Evolutionary conservation across 2,888 invertebrate genomes (phyloP).

Genomic region (Himalopsyche anomala): DNA sequence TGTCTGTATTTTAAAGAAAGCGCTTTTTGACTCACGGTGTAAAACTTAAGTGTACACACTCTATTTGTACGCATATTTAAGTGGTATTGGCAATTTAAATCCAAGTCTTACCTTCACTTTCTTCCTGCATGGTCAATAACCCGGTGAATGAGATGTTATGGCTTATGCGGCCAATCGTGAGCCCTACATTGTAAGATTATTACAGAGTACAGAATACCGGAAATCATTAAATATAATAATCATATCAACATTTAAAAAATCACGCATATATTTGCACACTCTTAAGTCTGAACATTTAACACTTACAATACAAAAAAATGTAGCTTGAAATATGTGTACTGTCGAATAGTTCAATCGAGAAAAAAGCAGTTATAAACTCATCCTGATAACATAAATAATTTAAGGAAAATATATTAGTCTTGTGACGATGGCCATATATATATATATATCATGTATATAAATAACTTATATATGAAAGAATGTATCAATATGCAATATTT

Average conservation of each 20-base stretch:
- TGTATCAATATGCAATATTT: too few relatives aligned
- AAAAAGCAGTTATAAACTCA: too few relatives aligned
- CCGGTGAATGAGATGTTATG: background rate
- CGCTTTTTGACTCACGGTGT: background rate
- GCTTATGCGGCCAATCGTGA: constrained; percentile 15
- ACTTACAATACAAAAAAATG: too few relatives aligned
- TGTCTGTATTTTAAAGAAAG: background rate
- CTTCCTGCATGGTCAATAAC: constrained; percentile 34
- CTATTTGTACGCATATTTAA: background rate
- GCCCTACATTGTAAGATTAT: background rate
- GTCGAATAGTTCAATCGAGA: background rate
- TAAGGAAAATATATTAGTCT: too few relatives aligned
- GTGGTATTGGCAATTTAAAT: background rate
- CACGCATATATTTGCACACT: too few relatives aligned
- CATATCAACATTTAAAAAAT: background rate
- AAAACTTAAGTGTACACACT: background rate
- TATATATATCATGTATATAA: too few relatives aligned
- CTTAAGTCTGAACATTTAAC: too few relatives aligned
- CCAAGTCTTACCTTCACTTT: constrained; percentile 17
- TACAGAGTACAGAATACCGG: background rate
- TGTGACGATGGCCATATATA: too few relatives aligned
- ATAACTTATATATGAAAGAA: too few relatives aligned
- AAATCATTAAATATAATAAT: background rate
- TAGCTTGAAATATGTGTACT: background rate
- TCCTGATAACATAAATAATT: too few relatives aligned